Evolutionary conservation across 2,113 vertebrate genomes (phyloP).

Genomic region (Pelecanus crispus): DNA sequence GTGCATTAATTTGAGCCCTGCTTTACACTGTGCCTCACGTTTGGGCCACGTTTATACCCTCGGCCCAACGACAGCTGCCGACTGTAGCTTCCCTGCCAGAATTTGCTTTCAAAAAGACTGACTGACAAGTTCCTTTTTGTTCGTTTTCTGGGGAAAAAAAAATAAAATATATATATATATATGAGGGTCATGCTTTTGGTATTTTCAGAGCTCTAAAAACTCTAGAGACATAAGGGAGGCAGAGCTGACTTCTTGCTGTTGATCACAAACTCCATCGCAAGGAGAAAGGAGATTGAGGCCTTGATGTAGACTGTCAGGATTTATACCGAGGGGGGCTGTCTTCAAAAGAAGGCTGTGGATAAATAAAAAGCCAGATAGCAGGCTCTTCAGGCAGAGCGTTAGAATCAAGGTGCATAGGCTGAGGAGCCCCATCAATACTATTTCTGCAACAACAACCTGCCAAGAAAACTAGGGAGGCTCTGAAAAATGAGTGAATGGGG

Average conservation of each 20-base stretch:
- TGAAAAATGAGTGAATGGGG: constrained; percentile 10
- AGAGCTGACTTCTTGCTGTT: constrained; percentile 57
- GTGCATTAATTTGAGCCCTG: not conserved
- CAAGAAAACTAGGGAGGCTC: constrained; percentile 11
- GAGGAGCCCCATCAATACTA: constrained; percentile 36
- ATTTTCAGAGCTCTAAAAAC: constrained; percentile 70
- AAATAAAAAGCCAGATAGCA: constrained; percentile 39
- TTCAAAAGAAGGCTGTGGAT: constrained; percentile 43
- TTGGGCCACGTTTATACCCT: constrained; percentile 18
- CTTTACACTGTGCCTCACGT: not conserved
- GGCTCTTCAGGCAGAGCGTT: not conserved
- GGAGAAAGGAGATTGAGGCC: constrained; percentile 42
- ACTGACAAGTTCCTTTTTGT: constrained; percentile 63
- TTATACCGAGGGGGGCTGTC: constrained; percentile 8
- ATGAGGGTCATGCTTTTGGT: constrained; percentile 58
- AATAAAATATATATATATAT: not conserved
- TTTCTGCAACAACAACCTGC: constrained; percentile 27
- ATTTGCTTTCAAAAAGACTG: constrained; percentile 47
- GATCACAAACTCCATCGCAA: constrained; percentile 56
- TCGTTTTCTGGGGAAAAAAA: constrained; percentile 4
- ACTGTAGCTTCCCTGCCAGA: constrained; percentile 20
- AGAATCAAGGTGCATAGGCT: not conserved
- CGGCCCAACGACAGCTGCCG: constrained; percentile 18
- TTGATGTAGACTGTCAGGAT: constrained; percentile 52
- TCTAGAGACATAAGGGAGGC: constrained; percentile 49